Percentiles rank a stretch among this genome's conserved stretches.
phyloP scores from a whole-genome alignment of 2,888 invertebrate genomes.

The Macaria liturata region DNA sequence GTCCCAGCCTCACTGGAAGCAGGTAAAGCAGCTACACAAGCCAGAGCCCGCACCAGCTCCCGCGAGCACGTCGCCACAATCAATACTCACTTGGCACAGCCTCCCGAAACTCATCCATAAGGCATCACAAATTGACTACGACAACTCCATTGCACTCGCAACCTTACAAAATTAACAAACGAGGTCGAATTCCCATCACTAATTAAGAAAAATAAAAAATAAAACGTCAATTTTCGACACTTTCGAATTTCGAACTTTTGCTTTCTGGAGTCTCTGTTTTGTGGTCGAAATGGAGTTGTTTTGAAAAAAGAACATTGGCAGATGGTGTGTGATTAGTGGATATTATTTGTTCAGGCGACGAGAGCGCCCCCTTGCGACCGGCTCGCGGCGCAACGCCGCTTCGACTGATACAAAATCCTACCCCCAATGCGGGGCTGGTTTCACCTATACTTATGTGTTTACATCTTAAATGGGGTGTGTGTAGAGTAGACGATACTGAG shows the following conservation, averaged over 20 bases:
- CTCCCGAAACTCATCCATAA: conserved; percentile 23
- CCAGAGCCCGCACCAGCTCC: conserved; percentile 4
- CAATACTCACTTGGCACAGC: conserved; percentile 27
- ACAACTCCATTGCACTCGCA: conserved; percentile 20
- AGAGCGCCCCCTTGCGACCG: conserved; percentile 47
- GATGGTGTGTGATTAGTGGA: conserved; percentile 15
- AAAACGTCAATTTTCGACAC: conserved; percentile 19
- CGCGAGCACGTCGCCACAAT: conserved; percentile 22
- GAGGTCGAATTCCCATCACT: conserved; percentile 17
- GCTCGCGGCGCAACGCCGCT: conserved; percentile 66
- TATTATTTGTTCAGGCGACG: conserved; percentile 16
- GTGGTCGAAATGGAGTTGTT: neutral
- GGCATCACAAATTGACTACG: conserved; percentile 32
- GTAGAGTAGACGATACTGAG: conserved; percentile 49
- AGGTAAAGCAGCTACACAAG: neutral
- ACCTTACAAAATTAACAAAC: conserved; percentile 23
- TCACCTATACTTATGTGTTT: conserved; percentile 75
- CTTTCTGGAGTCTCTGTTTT: neutral
- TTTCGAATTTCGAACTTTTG: conserved; percentile 8
- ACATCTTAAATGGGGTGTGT: conserved; percentile 77
- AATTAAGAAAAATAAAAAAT: conserved; percentile 14
- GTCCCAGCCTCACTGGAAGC: too few species aligned
- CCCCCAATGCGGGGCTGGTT: conserved; percentile 49
- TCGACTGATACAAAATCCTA: conserved; percentile 57
- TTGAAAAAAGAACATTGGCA: conserved; percentile 11